A percentile compares a stretch with the other conserved stretches of the same genome.
phyloP scores from a whole-genome alignment of 2,797 vertebrate species.

The Sorex maritimensis region DNA sequence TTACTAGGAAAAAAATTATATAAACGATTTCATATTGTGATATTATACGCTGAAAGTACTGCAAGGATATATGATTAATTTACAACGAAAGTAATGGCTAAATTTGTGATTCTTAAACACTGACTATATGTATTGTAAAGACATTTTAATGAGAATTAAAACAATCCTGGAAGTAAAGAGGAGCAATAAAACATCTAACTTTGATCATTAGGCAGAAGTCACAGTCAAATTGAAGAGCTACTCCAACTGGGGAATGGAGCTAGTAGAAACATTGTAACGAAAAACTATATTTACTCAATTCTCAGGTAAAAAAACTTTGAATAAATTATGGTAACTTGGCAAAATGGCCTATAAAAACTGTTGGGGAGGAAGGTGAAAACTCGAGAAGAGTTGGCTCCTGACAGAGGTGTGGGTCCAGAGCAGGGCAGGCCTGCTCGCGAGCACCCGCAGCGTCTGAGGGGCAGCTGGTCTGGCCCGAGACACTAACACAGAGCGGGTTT shows the following conservation, averaged over 20 bases:
- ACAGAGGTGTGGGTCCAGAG: background rate
- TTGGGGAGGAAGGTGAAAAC: conserved; percentile 39
- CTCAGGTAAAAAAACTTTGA: conserved; percentile 64
- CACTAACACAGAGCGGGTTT: conserved; percentile 38
- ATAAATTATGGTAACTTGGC: conserved; percentile 51
- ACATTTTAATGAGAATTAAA: conserved; percentile 92
- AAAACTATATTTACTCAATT: conserved; percentile 64
- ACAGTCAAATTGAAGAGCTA: conserved; percentile 63
- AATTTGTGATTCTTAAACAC: conserved; percentile 96
- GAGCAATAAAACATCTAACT: conserved; percentile 66
- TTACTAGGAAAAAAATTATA: conserved; percentile 89
- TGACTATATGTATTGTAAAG: conserved; percentile 96
- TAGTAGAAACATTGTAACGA: conserved; percentile 56
- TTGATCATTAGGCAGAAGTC: conserved; percentile 67
- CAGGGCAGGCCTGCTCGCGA: conserved; percentile 18
- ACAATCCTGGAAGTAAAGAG: conserved; percentile 87
- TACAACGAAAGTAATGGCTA: conserved; percentile 93
- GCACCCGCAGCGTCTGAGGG: background rate
- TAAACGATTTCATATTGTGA: conserved; percentile 93
- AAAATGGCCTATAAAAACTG: conserved; percentile 55
- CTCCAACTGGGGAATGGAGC: conserved; percentile 53
- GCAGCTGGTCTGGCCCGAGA: background rate
- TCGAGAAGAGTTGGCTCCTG: background rate
- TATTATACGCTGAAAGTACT: conserved; percentile 94
- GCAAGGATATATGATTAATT: conserved; percentile 95